Evolutionary conservation across 2,888 invertebrate species (phyloP), one percentile per base, ranked within the genome.

Genomic region (Eulithis prunata): DNA sequence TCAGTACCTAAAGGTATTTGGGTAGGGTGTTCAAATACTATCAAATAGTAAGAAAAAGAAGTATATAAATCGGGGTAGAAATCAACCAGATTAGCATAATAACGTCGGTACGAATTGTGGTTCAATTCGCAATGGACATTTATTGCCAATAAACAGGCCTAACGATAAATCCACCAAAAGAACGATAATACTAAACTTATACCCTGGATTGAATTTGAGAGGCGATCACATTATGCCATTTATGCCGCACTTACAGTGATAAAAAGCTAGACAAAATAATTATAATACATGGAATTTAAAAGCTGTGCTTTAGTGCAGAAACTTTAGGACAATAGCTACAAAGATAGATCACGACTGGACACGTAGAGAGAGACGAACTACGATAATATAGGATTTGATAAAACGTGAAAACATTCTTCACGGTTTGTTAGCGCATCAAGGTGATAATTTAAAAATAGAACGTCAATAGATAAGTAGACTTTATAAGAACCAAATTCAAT

Each of bases 61-160:
- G 43, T 10, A 59, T 52, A 54, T 52, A 57, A 57, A 52, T 63
- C 32, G 47, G 54, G 13, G 41, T 43, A 57, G 41, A 55, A 62
- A 66, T 54, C 45, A 59, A 52, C 52, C 47, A 53, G 63, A 47
- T 69, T 57, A 68, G 69, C 64, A 60, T 67, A 71, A 71, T 41
- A 67, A 57, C 66, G 65, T 57, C 49, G 51, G 58, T 57, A 67
- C 69, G 59, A 65, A 69, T 62, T 64, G 64, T 52, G 65, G 62
- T 68, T 60, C 46, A 71, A 57, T 62, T 70, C 67, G 64, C 69
- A 71, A 71, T 70, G 58, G 63, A 71, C 75, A 58, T 73, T 75
- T 77, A 78, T 75, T 62, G 69, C 46, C 68, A 73, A 69, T 75
- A 77, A 78, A 75, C 70, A 61, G 56, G 54, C 57, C 66, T 66